A percentile compares a stretch with the other conserved stretches of the same genome.
Conservation (phyloP, 2,113 vertebrate genomes). For the Perca flavescens region DNA sequence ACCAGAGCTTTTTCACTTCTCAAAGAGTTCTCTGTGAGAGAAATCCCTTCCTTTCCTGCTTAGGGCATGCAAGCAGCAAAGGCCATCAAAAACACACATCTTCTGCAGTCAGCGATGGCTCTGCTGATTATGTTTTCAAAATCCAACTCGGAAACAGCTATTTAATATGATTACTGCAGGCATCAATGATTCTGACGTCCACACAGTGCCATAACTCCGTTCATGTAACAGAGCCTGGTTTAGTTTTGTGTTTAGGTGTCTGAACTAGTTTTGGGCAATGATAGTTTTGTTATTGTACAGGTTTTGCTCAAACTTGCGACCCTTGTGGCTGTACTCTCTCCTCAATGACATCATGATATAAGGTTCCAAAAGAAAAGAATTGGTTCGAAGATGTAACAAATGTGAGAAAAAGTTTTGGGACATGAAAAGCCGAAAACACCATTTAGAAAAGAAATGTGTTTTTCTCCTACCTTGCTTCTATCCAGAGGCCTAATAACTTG, state of each 20-base stretch:
- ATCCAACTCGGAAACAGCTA: background rate
- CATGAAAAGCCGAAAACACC: conserved; percentile 67
- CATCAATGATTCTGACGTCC: conserved; percentile 25
- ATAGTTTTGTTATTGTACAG: conserved; percentile 15
- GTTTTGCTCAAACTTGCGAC: conserved; percentile 45
- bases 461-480: conserved; percentile 54
- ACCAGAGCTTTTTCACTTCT: conserved; percentile 52
- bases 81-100: conserved; percentile 6
- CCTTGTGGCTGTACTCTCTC: conserved; percentile 32
- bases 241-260: conserved; percentile 24
- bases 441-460: conserved; percentile 80
- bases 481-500: conserved; percentile 77
- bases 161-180: background rate
- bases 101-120: background rate
- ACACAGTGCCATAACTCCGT: conserved; percentile 5
- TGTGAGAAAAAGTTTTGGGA: conserved; percentile 65
- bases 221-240: conserved; percentile 28
- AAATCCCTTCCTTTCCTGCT: conserved; percentile 29
- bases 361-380: conserved; percentile 50
- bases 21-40: conserved; percentile 45
- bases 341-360: conserved; percentile 62
- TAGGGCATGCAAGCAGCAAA: conserved; percentile 27
- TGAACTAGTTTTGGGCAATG: conserved; percentile 28
- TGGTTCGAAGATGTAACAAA: conserved; percentile 50
- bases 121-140: conserved; percentile 14